Conservation (phyloP, 2,888 invertebrate genomes). For the Theretra japonica region DNA sequence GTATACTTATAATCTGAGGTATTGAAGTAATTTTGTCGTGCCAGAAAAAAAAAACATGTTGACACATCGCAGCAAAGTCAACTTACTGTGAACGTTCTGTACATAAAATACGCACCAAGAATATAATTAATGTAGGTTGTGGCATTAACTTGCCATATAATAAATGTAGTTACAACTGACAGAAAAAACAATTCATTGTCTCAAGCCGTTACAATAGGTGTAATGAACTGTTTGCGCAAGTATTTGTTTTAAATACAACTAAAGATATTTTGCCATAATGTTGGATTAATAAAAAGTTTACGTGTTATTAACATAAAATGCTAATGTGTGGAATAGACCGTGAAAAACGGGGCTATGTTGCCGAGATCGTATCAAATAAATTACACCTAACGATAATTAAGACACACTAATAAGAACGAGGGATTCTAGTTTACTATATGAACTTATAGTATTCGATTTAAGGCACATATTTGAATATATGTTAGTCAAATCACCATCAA, state of each 20-base stretch:
- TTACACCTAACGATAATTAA: conserved; percentile 45
- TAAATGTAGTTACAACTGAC: conserved; percentile 42
- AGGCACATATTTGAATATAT: too few species aligned
- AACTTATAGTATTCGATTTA: too few species aligned
- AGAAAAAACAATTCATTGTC: conserved; percentile 28
- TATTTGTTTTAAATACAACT: conserved; percentile 18
- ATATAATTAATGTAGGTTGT: conserved; percentile 44
- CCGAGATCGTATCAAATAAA: conserved; percentile 41
- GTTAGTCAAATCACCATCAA: too few species aligned
- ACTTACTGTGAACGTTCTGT: conserved; percentile 7
- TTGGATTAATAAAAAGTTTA: conserved; percentile 5
- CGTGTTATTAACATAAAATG: conserved; percentile 21
- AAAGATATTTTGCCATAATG: conserved; percentile 1
- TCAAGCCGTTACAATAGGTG: conserved; percentile 19
- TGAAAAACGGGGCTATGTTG: neutral
- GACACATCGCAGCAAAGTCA: neutral
- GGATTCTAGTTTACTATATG: too few species aligned
- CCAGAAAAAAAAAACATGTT: neutral
- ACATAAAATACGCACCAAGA: neutral
- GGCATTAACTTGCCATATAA: conserved; percentile 45
- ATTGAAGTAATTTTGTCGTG: too few species aligned
- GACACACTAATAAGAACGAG: conserved; percentile 19
- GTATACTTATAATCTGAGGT: too few species aligned
- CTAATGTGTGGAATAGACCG: conserved; percentile 26
- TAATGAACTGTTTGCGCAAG: conserved; percentile 15